Evolutionary conservation across 2,888 invertebrate species (phyloP).

Genomic region (Aphidoletes aphidimyza): DNA sequence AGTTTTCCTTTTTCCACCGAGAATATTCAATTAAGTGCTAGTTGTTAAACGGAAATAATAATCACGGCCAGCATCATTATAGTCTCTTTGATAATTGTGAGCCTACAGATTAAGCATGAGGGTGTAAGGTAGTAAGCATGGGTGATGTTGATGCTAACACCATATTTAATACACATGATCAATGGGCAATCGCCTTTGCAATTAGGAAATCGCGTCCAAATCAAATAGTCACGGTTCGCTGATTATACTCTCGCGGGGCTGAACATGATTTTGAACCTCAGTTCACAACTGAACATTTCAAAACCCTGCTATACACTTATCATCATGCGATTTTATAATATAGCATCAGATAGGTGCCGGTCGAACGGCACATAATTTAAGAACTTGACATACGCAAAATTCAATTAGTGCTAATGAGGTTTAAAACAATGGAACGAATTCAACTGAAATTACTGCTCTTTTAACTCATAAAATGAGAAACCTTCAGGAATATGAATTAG

Average conservation of each 20-base stretch:
- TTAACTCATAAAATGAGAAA: background rate
- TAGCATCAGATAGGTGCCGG: background rate
- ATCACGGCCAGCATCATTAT: conserved; percentile 3
- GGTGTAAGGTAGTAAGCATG: background rate
- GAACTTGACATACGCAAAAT: background rate
- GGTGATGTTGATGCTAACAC: background rate
- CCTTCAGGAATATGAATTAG: too few species aligned
- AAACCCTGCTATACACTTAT: too few species aligned
- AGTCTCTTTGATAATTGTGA: background rate
- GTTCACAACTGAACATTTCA: too few species aligned
- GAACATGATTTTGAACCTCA: too few species aligned
- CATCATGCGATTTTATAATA: background rate
- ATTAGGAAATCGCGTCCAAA: conserved; percentile 14
- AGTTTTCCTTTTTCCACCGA: background rate
- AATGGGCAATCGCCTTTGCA: background rate
- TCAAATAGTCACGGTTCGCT: conserved; percentile 6
- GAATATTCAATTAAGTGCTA: background rate
- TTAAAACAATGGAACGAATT: background rate
- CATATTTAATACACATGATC: background rate
- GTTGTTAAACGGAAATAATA: background rate
- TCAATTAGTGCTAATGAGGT: background rate
- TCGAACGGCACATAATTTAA: background rate
- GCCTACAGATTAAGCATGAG: background rate
- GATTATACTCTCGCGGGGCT: background rate
- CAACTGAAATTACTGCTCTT: background rate